These are phyloP conservation scores for Sinosuthora webbiana DNA, from an alignment of 2,113 vertebrate genomes.

Conservation along the genomic window DNA sequence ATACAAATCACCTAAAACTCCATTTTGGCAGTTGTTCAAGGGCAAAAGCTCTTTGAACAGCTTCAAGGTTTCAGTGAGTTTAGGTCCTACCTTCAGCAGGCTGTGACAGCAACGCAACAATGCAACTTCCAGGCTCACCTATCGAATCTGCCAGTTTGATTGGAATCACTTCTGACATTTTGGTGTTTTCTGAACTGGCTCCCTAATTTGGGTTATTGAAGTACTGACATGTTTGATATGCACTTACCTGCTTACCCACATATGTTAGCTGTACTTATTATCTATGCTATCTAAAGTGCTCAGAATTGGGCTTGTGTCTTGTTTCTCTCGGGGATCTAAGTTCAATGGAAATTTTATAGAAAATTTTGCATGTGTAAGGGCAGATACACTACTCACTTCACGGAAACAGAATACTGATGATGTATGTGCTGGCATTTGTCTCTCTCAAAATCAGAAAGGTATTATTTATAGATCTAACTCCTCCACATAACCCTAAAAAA, in stretches of 20 bases:
- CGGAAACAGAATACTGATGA: background rate
- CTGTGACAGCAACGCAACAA: background rate
- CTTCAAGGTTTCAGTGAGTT: background rate
- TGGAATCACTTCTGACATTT: background rate
- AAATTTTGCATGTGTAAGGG: background rate
- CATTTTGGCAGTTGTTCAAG: background rate
- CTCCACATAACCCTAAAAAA: background rate
- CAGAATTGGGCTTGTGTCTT: background rate
- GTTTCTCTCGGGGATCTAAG: background rate
- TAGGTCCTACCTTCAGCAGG: background rate
- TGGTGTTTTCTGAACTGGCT: background rate
- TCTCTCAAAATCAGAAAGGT: conserved; percentile 6
- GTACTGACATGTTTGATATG: background rate
- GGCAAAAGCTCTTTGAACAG: background rate
- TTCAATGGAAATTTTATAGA: background rate
- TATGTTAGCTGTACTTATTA: background rate
- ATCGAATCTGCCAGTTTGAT: background rate
- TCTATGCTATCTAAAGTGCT: background rate
- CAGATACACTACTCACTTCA: background rate
- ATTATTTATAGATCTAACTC: conserved; percentile 43
- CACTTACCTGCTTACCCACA: background rate
- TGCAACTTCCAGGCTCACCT: background rate
- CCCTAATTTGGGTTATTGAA: background rate
- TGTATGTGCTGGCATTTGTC: background rate
- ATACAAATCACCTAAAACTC: background rate